A percentile compares a stretch with the other conserved stretches of the same genome.
phyloP scores from a whole-genome alignment of 2,888 invertebrate species.

The Griposia aprilina region DNA sequence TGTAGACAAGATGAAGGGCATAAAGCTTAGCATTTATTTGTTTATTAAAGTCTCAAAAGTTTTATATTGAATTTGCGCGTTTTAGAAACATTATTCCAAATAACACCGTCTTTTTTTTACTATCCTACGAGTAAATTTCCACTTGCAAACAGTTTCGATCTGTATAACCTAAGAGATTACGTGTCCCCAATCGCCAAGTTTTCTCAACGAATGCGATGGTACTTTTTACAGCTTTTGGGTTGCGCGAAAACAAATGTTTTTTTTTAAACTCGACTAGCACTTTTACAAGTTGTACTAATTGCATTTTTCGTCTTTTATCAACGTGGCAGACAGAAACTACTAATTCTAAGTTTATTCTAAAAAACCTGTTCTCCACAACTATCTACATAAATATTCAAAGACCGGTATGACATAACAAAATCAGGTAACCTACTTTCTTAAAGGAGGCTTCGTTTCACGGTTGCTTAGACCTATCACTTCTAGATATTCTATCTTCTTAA shows the following conservation, averaged over 20 bases:
- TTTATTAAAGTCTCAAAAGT: conserved; percentile 39
- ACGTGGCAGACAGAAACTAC: neutral
- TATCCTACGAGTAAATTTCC: conserved; percentile 7
- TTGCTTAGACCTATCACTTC: conserved; percentile 59
- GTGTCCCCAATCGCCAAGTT: conserved; percentile 32
- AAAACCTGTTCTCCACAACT: neutral
- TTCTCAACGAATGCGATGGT: conserved; percentile 17
- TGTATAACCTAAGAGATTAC: conserved; percentile 44
- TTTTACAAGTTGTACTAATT: conserved; percentile 5
- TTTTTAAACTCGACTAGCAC: neutral
- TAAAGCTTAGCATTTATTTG: conserved; percentile 41
- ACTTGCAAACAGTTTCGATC: conserved; percentile 37
- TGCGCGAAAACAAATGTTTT: conserved; percentile 22
- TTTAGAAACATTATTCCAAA: conserved; percentile 26
- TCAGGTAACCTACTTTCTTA: conserved; percentile 38
- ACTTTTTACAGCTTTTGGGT: conserved; percentile 30
- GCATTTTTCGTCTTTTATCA: neutral
- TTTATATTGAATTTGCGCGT: conserved; percentile 31
- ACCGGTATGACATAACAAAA: conserved; percentile 18
- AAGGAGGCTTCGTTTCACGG: conserved; percentile 47
- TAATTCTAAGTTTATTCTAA: no score
- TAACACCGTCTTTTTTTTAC: conserved; percentile 12
- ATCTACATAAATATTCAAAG: conserved; percentile 22
- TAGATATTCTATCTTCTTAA: conserved; percentile 65
- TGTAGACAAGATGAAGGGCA: conserved; percentile 33